Evolutionary conservation across 2,888 invertebrate genomes (phyloP), one percentile per base, ranked within the genome.

Genomic region (Melitaea athalia): DNA sequence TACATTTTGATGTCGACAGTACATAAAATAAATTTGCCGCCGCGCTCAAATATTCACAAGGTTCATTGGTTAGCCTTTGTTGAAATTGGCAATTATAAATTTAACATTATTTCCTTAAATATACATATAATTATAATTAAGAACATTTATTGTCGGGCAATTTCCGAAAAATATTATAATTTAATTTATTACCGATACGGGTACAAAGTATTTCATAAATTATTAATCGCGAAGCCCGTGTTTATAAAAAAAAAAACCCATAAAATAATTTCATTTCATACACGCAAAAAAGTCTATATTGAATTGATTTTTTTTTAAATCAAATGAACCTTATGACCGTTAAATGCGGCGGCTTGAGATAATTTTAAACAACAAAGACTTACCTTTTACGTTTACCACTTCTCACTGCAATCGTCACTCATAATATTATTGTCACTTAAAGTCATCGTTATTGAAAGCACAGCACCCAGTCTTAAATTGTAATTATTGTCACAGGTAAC

Each of bases 311-410:
- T 33, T 42, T 59, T 64, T 31, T 8, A 7, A 38, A 50, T 15
- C 0, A 10, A 55, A 52, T 43, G 6, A 12, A 14, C 24, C 43
- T 55, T 60, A 50, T 45, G 60, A 50, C 60, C 17, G 5, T 24
- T 24, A 61, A n/a, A 10, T 43, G 38, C 33, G 24, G 67, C 15
- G 64, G 64, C 63, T 50, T n/a, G 24, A 24, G 24, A 55, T 57
- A 63, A 70, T 47, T 62, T 15, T 63, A 57, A 57, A 50, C 17
- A 63, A 68, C 52, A 43, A 49, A 76, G 74, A 78, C 88, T 79
- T 81, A 90, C 91, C 91, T 89, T 80, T 81, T 76, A 83, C 76
- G 77, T 74, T 75, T 74, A 76, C 77, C 79, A 79, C 81, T 72
- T 72, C 66, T 66, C 78, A 78, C 79, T 67, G 75, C 69, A 68